Percentiles rank a stretch among this genome's conserved stretches.
Conservation (phyloP, 1,140 invertebrate species). For the Octopus sinensis region DNA sequence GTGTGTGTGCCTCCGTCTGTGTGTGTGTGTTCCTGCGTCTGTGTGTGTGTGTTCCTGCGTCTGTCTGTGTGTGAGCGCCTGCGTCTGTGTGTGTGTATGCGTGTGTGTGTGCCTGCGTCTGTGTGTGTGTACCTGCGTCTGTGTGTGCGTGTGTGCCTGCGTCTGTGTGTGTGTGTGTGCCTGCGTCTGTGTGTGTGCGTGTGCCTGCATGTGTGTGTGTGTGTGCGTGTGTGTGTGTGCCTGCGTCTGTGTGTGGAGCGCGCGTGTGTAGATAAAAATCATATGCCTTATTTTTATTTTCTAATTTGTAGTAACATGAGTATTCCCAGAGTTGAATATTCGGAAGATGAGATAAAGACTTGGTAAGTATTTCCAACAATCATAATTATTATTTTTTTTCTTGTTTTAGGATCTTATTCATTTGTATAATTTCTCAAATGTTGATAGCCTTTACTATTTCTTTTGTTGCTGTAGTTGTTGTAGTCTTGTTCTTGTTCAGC, state of each 20-base stretch:
- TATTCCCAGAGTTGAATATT: slow-evolving; percentile 87
- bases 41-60: too few species aligned
- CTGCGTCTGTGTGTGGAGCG: background rate
- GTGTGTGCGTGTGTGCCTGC: background rate
- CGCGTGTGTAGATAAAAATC: background rate
- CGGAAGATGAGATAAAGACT: slow-evolving; percentile 81
- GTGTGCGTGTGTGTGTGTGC: background rate
- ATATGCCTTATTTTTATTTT: background rate
- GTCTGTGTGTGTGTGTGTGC: background rate
- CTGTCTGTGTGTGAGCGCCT: background rate
- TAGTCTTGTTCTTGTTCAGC: too few species aligned
- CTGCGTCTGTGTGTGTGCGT: background rate
- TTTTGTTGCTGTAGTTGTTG: too few species aligned
- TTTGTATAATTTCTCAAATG: too few species aligned
- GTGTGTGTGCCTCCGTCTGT: too few species aligned
- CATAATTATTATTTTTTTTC: too few species aligned
- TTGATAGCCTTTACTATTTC: too few species aligned
- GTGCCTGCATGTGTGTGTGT: background rate
- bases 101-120: background rate
- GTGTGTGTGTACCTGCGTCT: background rate
- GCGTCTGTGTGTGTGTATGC: background rate
- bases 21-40: too few species aligned
- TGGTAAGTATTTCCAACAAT: slow-evolving; percentile 65
- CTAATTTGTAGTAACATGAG: slow-evolving; percentile 60
- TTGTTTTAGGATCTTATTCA: too few species aligned